Percentiles rank a stretch among this genome's conserved stretches.
phyloP scores from a whole-genome alignment of 2,888 invertebrate species.

The Watsonalla cultraria region DNA sequence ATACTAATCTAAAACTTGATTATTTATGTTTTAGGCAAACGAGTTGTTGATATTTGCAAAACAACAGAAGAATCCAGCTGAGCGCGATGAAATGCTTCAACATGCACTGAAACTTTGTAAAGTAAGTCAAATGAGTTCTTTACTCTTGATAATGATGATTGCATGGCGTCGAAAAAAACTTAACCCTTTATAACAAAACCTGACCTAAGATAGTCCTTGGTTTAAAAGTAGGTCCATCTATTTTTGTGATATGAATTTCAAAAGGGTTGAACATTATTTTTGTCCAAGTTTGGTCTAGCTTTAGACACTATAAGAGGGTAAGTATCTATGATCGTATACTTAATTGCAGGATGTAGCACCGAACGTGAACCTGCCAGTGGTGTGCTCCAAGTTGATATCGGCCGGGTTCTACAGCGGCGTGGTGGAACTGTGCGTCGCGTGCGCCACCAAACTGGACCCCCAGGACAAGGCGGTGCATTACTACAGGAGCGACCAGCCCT shows the following conservation, averaged over 20 bases:
- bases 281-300: too few relatives aligned
- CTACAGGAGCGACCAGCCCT: slow-evolving; percentile 90
- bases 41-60: slow-evolving; percentile 92
- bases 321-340: too few relatives aligned
- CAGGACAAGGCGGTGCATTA: slow-evolving; percentile 92
- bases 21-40: slow-evolving; percentile 81
- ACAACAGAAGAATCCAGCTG: slow-evolving; percentile 84
- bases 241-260: too few relatives aligned
- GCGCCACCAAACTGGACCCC: slow-evolving; percentile 93
- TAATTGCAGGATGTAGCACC: slow-evolving; percentile 85
- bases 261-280: too few relatives aligned
- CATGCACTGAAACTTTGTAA: slow-evolving; percentile 92
- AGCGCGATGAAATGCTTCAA: slow-evolving; percentile 86
- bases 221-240: background rate
- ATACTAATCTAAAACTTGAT: background rate
- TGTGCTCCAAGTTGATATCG: slow-evolving; percentile 90
- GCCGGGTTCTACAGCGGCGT: slow-evolving; percentile 92
- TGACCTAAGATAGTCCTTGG: background rate
- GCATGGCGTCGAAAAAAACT: too few relatives aligned
- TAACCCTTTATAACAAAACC: background rate
- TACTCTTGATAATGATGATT: too few relatives aligned
- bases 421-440: slow-evolving; percentile 90
- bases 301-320: too few relatives aligned
- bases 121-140: slow-evolving; percentile 44
- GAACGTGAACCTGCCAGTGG: slow-evolving; percentile 88